phyloP scores from a whole-genome alignment of 2,797 vertebrate species.

The Bufotes viridis region DNA sequence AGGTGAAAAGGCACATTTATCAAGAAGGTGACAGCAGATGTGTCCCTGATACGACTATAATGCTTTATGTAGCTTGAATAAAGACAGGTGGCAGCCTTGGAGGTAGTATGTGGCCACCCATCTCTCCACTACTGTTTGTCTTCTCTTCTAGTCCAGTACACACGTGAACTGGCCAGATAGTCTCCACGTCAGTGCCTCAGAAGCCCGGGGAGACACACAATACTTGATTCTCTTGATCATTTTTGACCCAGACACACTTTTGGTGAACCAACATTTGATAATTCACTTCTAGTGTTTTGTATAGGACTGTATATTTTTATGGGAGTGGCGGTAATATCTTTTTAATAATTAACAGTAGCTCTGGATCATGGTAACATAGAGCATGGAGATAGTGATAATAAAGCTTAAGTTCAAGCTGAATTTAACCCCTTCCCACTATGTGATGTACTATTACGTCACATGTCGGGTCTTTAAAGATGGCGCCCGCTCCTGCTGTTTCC shows the following conservation, averaged over 20 bases:
- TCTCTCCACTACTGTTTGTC: conserved; percentile 14
- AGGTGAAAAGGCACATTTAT: conserved; percentile 11
- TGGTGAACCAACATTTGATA: not conserved
- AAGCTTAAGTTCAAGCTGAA: not conserved
- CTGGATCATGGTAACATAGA: too few species aligned
- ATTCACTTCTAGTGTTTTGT: not conserved
- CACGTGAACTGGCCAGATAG: conserved; percentile 39
- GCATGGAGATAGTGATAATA: not conserved
- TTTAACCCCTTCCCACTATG: not conserved
- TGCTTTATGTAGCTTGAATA: conserved; percentile 38
- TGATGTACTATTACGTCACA: too few species aligned
- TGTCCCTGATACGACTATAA: conserved; percentile 44
- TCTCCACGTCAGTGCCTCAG: conserved; percentile 35
- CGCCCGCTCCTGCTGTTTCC: too few species aligned
- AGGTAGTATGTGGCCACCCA: conserved; percentile 46
- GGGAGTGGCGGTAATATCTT: not conserved
- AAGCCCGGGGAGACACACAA: conserved; percentile 23
- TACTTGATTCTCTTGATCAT: conserved; percentile 34
- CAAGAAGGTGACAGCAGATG: conserved; percentile 38
- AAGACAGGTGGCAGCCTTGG: conserved; percentile 61
- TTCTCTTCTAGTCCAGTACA: conserved; percentile 26
- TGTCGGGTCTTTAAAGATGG: too few species aligned
- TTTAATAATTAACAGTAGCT: too few species aligned
- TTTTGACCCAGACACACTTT: conserved; percentile 40
- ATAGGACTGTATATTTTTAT: not conserved